phyloP scores from a whole-genome alignment of 2,888 invertebrate species.

The Noctua janthina region DNA sequence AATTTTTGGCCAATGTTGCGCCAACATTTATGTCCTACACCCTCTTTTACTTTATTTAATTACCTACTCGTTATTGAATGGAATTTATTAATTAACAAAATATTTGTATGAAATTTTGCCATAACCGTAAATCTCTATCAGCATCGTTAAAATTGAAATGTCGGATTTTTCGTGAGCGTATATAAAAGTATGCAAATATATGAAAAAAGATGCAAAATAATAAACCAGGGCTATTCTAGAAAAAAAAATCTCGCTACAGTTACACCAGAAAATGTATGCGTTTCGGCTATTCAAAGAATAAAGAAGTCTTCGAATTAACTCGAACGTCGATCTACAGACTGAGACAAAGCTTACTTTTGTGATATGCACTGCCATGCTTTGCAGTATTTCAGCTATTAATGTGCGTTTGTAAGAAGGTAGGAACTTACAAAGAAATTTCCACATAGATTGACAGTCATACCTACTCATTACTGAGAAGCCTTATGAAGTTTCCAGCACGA shows the following conservation, averaged over 20 bases:
- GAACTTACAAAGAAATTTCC: neutral
- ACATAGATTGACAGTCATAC: neutral
- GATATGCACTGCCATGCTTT: neutral
- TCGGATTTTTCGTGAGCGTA: neutral
- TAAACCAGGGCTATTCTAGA: neutral
- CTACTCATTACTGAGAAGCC: neutral
- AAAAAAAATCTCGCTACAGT: neutral
- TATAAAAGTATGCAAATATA: neutral
- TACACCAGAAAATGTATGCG: neutral
- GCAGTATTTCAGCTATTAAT: neutral
- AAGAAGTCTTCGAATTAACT: neutral
- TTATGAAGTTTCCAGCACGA: neutral
- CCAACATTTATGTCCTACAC: neutral
- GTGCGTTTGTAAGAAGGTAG: neutral
- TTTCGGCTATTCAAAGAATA: neutral
- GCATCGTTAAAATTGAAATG: neutral
- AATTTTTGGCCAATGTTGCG: slow-evolving; percentile 18
- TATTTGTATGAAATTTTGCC: neutral
- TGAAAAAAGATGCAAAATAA: neutral
- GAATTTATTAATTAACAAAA: neutral
- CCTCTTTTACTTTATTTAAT: neutral
- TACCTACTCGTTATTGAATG: neutral
- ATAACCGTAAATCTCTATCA: neutral
- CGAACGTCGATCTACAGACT: neutral
- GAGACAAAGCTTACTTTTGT: neutral